Evolutionary conservation across 1,140 invertebrate species (phyloP).

Genomic region (Micrasema minimum): DNA sequence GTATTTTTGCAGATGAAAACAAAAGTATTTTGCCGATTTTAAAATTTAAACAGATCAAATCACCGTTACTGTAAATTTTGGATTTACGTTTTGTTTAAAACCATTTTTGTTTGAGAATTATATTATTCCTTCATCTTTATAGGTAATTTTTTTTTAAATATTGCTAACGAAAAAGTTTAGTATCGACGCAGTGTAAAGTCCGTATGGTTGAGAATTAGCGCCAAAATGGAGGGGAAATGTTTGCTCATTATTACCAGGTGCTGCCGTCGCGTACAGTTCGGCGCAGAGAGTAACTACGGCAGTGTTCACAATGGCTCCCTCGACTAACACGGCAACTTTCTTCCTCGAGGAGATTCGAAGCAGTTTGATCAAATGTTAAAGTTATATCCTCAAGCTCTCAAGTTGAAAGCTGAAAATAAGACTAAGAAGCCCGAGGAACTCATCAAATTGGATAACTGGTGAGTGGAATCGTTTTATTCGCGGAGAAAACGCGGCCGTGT

Average conservation of each 20-base stretch:
- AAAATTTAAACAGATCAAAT: no score
- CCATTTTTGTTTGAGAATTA: no score
- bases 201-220: not conserved
- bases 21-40: no score
- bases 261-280: slow-evolving; percentile 68
- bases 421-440: slow-evolving; percentile 92
- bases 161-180: slow-evolving; percentile 15
- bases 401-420: slow-evolving; percentile 86
- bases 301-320: slow-evolving; percentile 83
- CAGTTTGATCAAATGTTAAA: slow-evolving; percentile 90
- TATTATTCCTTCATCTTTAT: no score
- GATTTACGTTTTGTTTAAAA: no score
- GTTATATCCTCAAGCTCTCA: slow-evolving; percentile 87
- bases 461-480: slow-evolving; percentile 65
- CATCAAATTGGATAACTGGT: slow-evolving; percentile 93
- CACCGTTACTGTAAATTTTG: no score
- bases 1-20: no score
- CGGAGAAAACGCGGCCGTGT: slow-evolving; percentile 46
- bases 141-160: not conserved
- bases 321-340: slow-evolving; percentile 89
- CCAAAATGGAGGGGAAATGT: slow-evolving; percentile 40
- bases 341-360: slow-evolving; percentile 84
- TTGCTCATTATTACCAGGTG: slow-evolving; percentile 50
- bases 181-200: slow-evolving; percentile 22
- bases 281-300: slow-evolving; percentile 67